Evolutionary conservation across 2,113 vertebrate species (phyloP), one percentile per base, ranked within the genome.

Genomic region (Ictidomys tridecemlineatus): DNA sequence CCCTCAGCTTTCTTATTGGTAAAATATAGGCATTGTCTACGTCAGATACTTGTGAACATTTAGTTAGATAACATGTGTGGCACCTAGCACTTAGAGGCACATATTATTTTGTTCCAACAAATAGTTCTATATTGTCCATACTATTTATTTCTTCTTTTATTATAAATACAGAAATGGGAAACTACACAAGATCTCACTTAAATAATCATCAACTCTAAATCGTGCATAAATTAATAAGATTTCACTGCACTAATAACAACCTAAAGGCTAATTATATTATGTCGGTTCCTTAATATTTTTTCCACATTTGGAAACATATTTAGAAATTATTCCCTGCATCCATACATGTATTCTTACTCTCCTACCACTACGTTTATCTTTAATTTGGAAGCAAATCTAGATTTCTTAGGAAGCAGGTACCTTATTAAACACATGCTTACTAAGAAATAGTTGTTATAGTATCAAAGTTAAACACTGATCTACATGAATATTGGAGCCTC

Each of bases 371-470:
- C 18, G 26, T 34, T 56, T 69, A 91, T 22, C 10, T 91, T 65
- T 89, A 70, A 86, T 85, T 89, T 86, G 42, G 45, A 94, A 86
- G 56, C n/a, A 93, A 65, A 95, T 39, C 18, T 74, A 79, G n/a
- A 76, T 39, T 72, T 89, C 51, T 89, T 83, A 32, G 28, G 28
- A 30, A 95, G 34, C 13, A 85, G 65, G 26, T 53, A 26, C 61
- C 9, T 63, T 63, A 63, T 18, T 28, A 63, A 63, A 63, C 61
- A 63, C 24, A 9, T 28, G 61, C 61, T 63, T 26, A 63, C 22
- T 63, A 28, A 86, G 67, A 93, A 80, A 91, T 1, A 84, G 80
- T 16, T 48, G 83, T 32, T 32, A 32, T 12, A 65, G 39, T 8
- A 48, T 26, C 45, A 39, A 82, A 51, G 32, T 80, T 53, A 70